phyloP scores from a whole-genome alignment of 2,113 vertebrate species.

The Willisornis vidua region DNA sequence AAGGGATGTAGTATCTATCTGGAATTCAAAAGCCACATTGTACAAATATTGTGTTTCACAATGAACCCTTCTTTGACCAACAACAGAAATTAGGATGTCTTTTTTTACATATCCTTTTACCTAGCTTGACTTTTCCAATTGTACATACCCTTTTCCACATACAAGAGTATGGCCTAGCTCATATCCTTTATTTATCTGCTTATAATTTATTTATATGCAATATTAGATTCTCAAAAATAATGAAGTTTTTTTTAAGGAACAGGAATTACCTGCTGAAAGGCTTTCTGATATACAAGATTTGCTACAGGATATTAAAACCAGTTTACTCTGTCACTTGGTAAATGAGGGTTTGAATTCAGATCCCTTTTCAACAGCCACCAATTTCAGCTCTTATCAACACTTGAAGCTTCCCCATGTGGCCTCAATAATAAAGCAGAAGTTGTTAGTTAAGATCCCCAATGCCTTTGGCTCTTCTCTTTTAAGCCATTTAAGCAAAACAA shows the following conservation, averaged over 20 bases:
- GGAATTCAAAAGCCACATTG: neutral
- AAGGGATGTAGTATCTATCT: neutral
- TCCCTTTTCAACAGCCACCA: neutral
- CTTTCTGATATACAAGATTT: neutral
- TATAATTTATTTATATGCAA: neutral
- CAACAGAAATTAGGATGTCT: neutral
- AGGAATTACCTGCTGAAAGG: neutral
- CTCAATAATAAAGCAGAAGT: neutral
- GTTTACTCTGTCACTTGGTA: neutral
- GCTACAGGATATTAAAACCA: neutral
- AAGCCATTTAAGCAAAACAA: neutral
- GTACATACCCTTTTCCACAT: neutral
- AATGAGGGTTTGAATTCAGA: neutral
- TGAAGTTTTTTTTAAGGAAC: neutral
- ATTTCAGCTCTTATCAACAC: neutral
- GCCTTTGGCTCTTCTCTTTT: neutral
- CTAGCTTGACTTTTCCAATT: neutral
- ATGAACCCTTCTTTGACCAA: neutral
- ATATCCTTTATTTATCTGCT: neutral
- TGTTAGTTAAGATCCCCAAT: neutral
- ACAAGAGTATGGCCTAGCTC: neutral
- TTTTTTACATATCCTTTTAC: neutral
- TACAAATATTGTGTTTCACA: neutral
- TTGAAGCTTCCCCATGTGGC: neutral
- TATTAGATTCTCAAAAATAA: neutral